phyloP scores from a whole-genome alignment of 1,140 invertebrate species.

The Trichomalopsis sarcophagae region DNA sequence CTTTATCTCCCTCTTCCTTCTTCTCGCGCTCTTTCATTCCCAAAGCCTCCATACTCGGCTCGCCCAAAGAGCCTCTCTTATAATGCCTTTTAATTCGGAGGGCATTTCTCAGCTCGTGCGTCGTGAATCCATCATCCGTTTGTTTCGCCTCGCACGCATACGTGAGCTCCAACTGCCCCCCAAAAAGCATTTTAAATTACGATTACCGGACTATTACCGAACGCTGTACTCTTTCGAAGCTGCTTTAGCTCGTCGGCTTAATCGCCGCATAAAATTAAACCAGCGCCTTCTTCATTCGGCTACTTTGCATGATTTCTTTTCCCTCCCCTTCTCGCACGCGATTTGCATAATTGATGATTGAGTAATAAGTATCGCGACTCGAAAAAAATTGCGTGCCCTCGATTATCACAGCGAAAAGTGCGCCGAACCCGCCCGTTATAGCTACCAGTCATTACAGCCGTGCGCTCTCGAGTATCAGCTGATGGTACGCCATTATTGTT shows the following conservation, averaged over 20 bases:
- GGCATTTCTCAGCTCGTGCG: not conserved
- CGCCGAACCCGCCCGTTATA: slow-evolving; percentile 28
- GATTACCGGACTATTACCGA: not conserved
- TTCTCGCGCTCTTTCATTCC: slow-evolving; percentile 50
- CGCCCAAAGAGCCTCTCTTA: slow-evolving; percentile 31
- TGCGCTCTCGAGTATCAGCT: not conserved
- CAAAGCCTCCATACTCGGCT: slow-evolving; percentile 51
- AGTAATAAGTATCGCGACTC: not conserved
- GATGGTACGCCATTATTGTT: not conserved
- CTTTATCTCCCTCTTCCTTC: slow-evolving; percentile 36
- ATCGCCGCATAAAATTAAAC: slow-evolving; percentile 18
- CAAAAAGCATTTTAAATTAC: not conserved
- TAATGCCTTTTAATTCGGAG: slow-evolving; percentile 31
- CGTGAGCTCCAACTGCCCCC: too few species aligned
- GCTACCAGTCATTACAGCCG: slow-evolving; percentile 45
- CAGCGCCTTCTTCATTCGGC: not conserved
- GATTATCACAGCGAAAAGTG: slow-evolving; percentile 51
- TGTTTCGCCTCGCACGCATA: not conserved
- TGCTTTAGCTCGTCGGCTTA: not conserved
- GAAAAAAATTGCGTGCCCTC: slow-evolving; percentile 27
- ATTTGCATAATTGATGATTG: slow-evolving; percentile 52
- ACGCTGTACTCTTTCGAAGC: not conserved
- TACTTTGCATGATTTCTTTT: slow-evolving; percentile 6
- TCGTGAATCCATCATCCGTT: slow-evolving; percentile 19
- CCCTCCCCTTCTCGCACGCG: not conserved